These are phyloP conservation scores for Boleophthalmus pectinirostris DNA, from an alignment of 2,113 vertebrate species.

Conservation along the genomic window DNA sequence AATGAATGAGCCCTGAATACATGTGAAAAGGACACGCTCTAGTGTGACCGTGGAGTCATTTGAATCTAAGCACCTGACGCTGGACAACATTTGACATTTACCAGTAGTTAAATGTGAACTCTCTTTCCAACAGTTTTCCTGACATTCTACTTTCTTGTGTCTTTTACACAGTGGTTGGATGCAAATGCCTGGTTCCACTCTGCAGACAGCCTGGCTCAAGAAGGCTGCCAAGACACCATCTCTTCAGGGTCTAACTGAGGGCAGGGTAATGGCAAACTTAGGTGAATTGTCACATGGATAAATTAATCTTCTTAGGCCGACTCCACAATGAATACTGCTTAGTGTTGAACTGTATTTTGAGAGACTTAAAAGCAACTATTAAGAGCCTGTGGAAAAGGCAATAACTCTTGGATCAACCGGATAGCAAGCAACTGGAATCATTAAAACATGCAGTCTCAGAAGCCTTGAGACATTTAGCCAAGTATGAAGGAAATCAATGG, in stretches of 20 bases:
- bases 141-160: slow-evolving; percentile 25
- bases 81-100: neutral
- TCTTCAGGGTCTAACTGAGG: neutral
- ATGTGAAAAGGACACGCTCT: neutral
- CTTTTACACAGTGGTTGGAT: slow-evolving; percentile 47
- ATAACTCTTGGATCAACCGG: slow-evolving; percentile 39
- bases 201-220: slow-evolving; percentile 35
- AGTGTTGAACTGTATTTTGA: slow-evolving; percentile 33
- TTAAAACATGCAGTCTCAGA: slow-evolving; percentile 31
- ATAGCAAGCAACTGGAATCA: slow-evolving; percentile 30
- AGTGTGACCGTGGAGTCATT: neutral
- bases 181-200: slow-evolving; percentile 48
- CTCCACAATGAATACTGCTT: slow-evolving; percentile 3
- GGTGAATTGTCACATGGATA: slow-evolving; percentile 2
- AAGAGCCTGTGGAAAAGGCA: slow-evolving; percentile 42
- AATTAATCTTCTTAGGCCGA: neutral
- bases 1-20: neutral
- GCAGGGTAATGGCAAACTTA: neutral
- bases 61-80: neutral
- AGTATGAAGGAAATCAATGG: slow-evolving; percentile 29
- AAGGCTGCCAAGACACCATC: slow-evolving; percentile 30
- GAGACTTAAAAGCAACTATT: slow-evolving; percentile 24
- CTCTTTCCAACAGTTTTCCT: slow-evolving; percentile 34
- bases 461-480: slow-evolving; percentile 24
- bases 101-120: neutral